Conservation (phyloP, 2,797 vertebrate species). For the Enteromius radiatus region DNA sequence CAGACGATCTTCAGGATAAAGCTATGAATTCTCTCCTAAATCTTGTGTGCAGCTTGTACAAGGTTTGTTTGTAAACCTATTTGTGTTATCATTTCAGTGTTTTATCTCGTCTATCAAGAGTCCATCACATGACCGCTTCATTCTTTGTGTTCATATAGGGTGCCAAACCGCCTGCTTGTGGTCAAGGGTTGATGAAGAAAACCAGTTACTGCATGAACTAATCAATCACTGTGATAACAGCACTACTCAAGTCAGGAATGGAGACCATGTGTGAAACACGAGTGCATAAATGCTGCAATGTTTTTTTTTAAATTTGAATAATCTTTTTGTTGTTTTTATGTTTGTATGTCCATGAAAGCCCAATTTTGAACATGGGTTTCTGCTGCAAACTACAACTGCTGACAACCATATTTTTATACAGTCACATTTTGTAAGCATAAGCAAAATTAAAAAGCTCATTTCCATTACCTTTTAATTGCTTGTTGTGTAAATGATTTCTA, state of each 20-base stretch:
- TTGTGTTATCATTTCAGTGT: background rate
- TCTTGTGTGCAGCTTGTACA: constrained; percentile 83
- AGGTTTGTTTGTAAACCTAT: constrained; percentile 72
- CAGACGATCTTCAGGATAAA: constrained; percentile 71
- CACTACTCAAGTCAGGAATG: constrained; percentile 20
- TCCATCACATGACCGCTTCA: background rate
- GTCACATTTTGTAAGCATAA: background rate
- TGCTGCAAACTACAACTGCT: background rate
- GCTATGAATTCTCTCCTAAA: constrained; percentile 75
- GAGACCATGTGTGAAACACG: background rate
- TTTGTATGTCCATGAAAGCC: background rate
- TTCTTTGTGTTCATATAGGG: constrained; percentile 65
- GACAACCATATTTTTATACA: background rate
- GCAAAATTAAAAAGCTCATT: background rate
- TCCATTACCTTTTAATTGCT: background rate
- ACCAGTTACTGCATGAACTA: constrained; percentile 51
- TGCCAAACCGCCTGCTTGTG: constrained; percentile 69
- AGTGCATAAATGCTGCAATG: background rate
- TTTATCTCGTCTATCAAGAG: background rate
- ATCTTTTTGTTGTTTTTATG: background rate
- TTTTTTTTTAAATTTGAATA: background rate
- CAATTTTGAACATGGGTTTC: background rate
- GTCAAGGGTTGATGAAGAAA: background rate
- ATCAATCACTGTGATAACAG: constrained; percentile 5
- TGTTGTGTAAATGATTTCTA: constrained; percentile 3